Evolutionary conservation across 1,140 invertebrate genomes (phyloP).

Genomic region (Lepidurus packardi): DNA sequence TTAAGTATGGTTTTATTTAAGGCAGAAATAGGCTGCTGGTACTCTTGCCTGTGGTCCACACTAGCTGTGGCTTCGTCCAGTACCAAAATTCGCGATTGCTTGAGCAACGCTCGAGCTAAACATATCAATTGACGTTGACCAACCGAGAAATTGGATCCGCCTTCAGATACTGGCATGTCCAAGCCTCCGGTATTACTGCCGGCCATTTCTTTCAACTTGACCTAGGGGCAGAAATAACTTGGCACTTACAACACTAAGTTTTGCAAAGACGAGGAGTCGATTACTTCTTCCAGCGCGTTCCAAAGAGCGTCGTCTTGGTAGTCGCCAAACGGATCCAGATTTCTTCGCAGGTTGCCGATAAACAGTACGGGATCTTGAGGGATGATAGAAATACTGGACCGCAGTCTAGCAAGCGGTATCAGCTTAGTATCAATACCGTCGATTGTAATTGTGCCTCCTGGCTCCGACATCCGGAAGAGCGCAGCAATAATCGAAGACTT

Average conservation of each 20-base stretch:
- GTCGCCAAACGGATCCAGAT: constrained; percentile 76
- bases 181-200: constrained; percentile 58
- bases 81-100: constrained; percentile 58
- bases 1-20: neutral
- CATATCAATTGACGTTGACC: constrained; percentile 72
- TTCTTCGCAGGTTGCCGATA: constrained; percentile 71
- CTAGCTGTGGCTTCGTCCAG: constrained; percentile 70
- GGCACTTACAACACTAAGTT: constrained; percentile 27
- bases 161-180: constrained; percentile 62
- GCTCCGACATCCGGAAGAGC: constrained; percentile 48
- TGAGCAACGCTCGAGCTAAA: constrained; percentile 56
- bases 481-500: constrained; percentile 70
- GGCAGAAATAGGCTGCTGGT: neutral
- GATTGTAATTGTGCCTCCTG: constrained; percentile 55
- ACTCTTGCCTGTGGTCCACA: constrained; percentile 56
- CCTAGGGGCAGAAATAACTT: constrained; percentile 45
- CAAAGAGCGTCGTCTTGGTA: constrained; percentile 60
- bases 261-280: constrained; percentile 43
- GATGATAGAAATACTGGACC: constrained; percentile 70
- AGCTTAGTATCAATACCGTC: constrained; percentile 60
- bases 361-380: constrained; percentile 85
- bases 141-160: constrained; percentile 70
- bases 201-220: constrained; percentile 64
- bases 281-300: constrained; percentile 73
- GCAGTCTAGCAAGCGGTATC: constrained; percentile 61